Conservation (phyloP, 1,140 invertebrate species). For the Portunus trituberculatus region DNA sequence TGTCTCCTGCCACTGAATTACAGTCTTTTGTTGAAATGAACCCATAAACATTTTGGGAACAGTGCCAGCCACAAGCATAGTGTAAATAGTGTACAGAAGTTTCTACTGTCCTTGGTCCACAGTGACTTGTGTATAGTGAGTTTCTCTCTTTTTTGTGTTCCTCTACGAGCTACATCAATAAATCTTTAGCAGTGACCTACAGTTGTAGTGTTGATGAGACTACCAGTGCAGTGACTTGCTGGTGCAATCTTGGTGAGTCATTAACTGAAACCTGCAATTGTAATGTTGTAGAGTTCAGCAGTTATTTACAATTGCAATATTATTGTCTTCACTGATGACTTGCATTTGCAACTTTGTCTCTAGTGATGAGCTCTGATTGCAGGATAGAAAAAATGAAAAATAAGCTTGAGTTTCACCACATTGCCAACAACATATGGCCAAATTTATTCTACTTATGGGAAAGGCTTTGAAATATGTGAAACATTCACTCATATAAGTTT, state of each 20-base stretch:
- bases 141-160: slow-evolving; percentile 54
- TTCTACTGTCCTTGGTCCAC: slow-evolving; percentile 72
- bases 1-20: slow-evolving; percentile 32
- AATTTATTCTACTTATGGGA: neutral
- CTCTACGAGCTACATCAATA: slow-evolving; percentile 13
- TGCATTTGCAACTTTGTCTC: neutral
- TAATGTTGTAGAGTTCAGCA: neutral
- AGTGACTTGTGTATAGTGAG: slow-evolving; percentile 74
- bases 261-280: neutral
- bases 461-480: slow-evolving; percentile 9
- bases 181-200: neutral
- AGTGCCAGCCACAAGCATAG: slow-evolving; percentile 44
- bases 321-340: slow-evolving; percentile 11
- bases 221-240: neutral
- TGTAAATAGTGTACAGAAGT: slow-evolving; percentile 76
- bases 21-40: slow-evolving; percentile 53
- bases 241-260: neutral
- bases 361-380: neutral
- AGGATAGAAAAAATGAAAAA: neutral
- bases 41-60: slow-evolving; percentile 25
- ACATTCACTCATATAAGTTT: neutral
- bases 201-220: neutral
- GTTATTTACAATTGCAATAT: neutral
- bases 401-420: neutral
- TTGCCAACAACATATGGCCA: neutral